Evolutionary conservation across 2,888 invertebrate genomes (phyloP).

Genomic region (Cinara cedri): DNA sequence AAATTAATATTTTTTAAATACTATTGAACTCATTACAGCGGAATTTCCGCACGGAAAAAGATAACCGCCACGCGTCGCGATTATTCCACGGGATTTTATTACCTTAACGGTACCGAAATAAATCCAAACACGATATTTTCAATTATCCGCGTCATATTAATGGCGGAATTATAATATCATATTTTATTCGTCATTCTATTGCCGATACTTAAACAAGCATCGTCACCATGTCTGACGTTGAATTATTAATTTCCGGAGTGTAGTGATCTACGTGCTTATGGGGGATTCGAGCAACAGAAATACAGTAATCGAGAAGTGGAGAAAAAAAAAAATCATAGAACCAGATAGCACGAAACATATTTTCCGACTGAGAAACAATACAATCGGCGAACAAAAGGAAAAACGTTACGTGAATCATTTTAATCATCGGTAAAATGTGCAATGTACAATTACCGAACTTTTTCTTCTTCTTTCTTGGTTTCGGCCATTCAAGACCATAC

Average conservation of each 20-base stretch:
- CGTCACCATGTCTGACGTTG: not conserved
- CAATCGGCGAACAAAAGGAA: not conserved
- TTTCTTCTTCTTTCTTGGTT: too few species aligned
- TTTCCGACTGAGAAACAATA: not conserved
- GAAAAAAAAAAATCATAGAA: not conserved
- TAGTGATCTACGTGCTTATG: not conserved
- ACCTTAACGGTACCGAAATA: too few species aligned
- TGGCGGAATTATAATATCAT: too few species aligned
- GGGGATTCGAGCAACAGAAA: slow-evolving; percentile 30
- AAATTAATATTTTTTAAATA: slow-evolving; percentile 3
- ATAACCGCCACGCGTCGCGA: not conserved
- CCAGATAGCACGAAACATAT: not conserved
- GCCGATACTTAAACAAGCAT: not conserved
- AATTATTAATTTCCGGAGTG: not conserved
- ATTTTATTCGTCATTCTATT: too few species aligned
- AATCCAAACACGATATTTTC: too few species aligned
- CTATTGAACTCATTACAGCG: not conserved
- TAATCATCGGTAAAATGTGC: too few species aligned
- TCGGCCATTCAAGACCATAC: too few species aligned
- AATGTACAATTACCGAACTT: too few species aligned
- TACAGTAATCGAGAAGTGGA: not conserved
- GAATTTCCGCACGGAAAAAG: slow-evolving; percentile 5
- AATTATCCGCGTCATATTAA: too few species aligned
- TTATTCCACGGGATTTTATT: too few species aligned
- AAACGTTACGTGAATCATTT: not conserved